Base-by-base conservation (phyloP, 2,113 vertebrate genomes). In the Panthera uncia region DNA sequence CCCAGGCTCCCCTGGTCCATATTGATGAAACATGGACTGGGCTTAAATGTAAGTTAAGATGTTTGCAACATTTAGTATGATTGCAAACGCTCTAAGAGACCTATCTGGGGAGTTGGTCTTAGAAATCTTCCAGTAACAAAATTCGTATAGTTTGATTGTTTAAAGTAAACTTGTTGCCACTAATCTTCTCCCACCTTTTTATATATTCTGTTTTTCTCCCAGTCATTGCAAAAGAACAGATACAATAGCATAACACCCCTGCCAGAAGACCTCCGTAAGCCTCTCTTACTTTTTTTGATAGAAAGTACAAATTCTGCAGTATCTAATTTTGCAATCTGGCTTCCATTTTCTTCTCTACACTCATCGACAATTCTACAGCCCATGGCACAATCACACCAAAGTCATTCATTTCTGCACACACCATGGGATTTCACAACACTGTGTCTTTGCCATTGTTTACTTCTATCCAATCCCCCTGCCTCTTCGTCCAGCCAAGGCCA, bases 331-430 rank as follows among this genome's bases (percentile, higher is more conserved):
- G 3, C 18, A 13, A 4, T 10, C 57, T 91, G 50, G 7, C 48
- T 95, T 89, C 18, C 31, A 50, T 5, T 80, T 41, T 68, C 36
- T 88, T 93, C 21, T 84, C 5, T 48, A 90, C 38, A 45, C 69
- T 45, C 10, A 50, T 27, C 0, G 0, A 5, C 1, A 71, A 41
- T 76, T 55, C 33, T 80, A 55, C 0, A 83, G 18, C 14, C 8
- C 16, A 55, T 9, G 23, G 7, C 29, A 84, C 15, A 68, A 11
- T 61, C 23, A 68, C 36, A 95, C 2, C 41, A 9, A 55, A 25
- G 33, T 65, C 27, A 38, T 66, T 81, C 4, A 66, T 50, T 6
- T 94, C 48, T 78, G 19, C 10, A 89, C 5, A n/a, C 8, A 13
- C 3, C 27, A 23, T 83, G n/a, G 0, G 13, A 55, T 68, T 97